Evolutionary conservation across 2,113 vertebrate genomes (phyloP), one percentile per base, ranked within the genome.

Genomic region (Chaetorhynchus papuensis): DNA sequence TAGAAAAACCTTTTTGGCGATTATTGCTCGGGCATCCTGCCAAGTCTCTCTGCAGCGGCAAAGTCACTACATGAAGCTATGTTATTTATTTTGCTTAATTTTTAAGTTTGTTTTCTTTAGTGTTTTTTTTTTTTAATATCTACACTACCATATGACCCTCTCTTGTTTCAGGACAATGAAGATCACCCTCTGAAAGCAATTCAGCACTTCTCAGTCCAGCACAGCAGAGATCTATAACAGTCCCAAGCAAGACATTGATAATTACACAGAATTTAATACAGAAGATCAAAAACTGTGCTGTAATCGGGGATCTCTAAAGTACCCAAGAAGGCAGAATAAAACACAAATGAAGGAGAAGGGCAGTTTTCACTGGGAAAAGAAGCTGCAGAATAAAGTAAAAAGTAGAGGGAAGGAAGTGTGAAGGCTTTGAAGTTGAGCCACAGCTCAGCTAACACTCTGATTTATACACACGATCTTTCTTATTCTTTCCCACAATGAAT

Each of bases 401-500:
- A 75, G 44, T 37, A 86, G 37, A 92, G 26, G 52, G 72, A 96
- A 94, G 83, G 79, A 94, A 95, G 53, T 69, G 60, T 84, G 74
- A 89, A 92, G 28, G 41, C 92, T 97, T 96, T 97, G 96, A 96
- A 95, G 90, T 1, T 69, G 79, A 90, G 52, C 31, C 64, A 81
- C 85, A 81, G 35, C 68, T 93, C 72, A 68, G 56, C 71, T 75
- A 90, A 81, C 60, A 26, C 49, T 69, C 83, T 96, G 71, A 92
- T 89, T 93, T 97, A 95, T 75, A 89, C 49, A 93, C 80, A 86
- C 7, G 8, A 69, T 84, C 69, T 92, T 90, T 92, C 50, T 93
- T 63, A 77, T 47, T 93, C 65, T 75, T 96, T 96, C 92, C 96
- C 92, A 92, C 83, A 81, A 81, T 95, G 75, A 94, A 96, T 94